Evolutionary conservation across 2,888 invertebrate genomes (phyloP).

Genomic region (Cotesia congregata): DNA sequence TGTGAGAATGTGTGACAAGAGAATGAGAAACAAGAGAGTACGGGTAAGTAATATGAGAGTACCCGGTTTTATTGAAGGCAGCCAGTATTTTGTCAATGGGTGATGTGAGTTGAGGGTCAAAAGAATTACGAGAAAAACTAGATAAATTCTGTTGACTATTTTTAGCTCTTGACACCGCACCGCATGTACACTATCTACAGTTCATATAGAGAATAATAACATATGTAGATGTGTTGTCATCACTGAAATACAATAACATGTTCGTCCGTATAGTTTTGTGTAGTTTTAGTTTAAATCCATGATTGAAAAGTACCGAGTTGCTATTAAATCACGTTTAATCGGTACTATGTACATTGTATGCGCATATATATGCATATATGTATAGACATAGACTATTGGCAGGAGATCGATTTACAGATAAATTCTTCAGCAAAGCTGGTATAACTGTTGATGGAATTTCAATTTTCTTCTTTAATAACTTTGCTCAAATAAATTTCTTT

Average conservation of each 20-base stretch:
- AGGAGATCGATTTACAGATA: slow-evolving; percentile 23
- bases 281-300: slow-evolving; percentile 31
- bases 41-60: slow-evolving; percentile 40
- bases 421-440: background rate
- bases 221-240: slow-evolving; percentile 17
- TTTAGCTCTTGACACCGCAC: background rate
- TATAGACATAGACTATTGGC: background rate
- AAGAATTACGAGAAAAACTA: slow-evolving; percentile 1
- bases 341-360: background rate
- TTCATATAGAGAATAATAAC: background rate
- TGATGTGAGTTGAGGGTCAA: background rate
- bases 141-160: background rate
- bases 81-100: background rate
- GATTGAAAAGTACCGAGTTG: slow-evolving; percentile 42
- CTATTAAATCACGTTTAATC: slow-evolving; percentile 35
- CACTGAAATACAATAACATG: slow-evolving; percentile 15
- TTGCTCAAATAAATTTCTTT: background rate
- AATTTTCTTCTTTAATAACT: slow-evolving; percentile 18
- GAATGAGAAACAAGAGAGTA: slow-evolving; percentile 35
- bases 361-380: background rate
- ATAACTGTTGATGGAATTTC: background rate
- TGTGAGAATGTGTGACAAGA: background rate
- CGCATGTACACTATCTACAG: background rate
- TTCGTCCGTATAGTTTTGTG: background rate
- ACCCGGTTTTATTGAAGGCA: slow-evolving; percentile 28